A percentile compares a stretch with the other conserved stretches of the same genome.
phyloP scores from a whole-genome alignment of 2,113 vertebrate species.

The Oreochromis niloticus region DNA sequence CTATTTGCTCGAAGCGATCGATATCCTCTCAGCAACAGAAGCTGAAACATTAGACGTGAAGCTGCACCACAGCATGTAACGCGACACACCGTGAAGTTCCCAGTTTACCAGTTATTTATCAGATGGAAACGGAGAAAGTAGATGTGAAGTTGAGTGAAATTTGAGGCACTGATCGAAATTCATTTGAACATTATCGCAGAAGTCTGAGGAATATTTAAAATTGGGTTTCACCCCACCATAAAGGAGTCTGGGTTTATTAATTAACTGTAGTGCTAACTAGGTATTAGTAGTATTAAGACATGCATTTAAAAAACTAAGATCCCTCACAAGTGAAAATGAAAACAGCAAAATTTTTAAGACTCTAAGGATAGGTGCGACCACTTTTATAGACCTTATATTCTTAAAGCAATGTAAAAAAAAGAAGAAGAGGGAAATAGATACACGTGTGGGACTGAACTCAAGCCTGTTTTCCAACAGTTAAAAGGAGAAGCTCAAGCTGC shows the following conservation, averaged over 20 bases:
- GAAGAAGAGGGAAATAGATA: not conserved
- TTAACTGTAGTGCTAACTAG: fast-evolving
- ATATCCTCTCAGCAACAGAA: not conserved
- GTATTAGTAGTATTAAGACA: fast-evolving
- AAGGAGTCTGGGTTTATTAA: fast-evolving
- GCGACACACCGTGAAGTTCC: not conserved
- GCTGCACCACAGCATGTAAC: fast-evolving
- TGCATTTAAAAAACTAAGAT: not conserved
- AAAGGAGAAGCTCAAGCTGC: not conserved
- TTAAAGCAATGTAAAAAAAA: not conserved
- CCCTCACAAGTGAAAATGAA: not conserved
- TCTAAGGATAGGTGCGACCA: not conserved
- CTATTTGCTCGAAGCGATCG: not conserved
- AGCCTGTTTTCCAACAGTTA: not conserved
- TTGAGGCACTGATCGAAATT: not conserved
- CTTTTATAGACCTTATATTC: not conserved
- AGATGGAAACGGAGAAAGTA: not conserved
- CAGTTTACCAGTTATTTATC: not conserved
- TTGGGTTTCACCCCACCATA: fast-evolving
- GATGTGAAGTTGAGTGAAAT: fast-evolving
- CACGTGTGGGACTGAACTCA: fast-evolving
- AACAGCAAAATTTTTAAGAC: not conserved
- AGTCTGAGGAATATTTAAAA: not conserved
- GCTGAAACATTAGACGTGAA: not conserved
- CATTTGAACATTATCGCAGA: not conserved